A percentile compares a stretch with the other conserved stretches of the same genome.
These are phyloP conservation scores for Anarhynchus alexandrinus DNA, from an alignment of 2,113 vertebrate genomes.

Conservation along the genomic window DNA sequence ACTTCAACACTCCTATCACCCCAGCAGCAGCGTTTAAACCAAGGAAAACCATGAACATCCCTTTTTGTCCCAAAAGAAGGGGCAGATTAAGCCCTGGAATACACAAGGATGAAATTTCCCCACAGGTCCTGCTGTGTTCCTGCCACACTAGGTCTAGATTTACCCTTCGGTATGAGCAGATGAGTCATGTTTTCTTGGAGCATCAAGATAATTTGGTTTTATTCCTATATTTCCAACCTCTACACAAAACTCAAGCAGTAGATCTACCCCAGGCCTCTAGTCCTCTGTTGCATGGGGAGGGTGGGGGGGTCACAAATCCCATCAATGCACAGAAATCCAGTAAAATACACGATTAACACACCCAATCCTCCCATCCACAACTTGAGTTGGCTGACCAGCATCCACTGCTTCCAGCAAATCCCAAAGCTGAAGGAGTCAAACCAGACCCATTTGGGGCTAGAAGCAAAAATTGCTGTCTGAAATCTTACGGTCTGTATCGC, in stretches of 20 bases:
- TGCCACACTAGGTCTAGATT: background rate
- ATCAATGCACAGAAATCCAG: background rate
- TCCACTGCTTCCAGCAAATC: background rate
- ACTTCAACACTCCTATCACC: background rate
- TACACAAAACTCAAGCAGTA: background rate
- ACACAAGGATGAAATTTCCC: background rate
- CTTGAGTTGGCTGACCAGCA: background rate
- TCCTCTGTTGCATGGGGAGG: rapidly evolving
- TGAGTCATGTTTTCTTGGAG: background rate
- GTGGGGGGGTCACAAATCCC: background rate
- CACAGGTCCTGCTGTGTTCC: rapidly evolving
- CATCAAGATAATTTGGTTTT: background rate
- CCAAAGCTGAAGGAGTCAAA: background rate
- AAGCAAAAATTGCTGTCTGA: background rate
- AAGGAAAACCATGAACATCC: background rate
- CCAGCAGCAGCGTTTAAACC: background rate
- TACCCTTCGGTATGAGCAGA: background rate
- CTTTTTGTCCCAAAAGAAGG: background rate
- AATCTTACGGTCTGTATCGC: background rate
- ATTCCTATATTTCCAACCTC: background rate
- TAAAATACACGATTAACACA: rapidly evolving
- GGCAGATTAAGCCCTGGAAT: background rate
- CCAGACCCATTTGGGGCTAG: background rate
- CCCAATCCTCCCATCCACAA: background rate
- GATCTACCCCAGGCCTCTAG: background rate